These are phyloP conservation scores for Toxotes jaculatrix DNA, from an alignment of 2,113 vertebrate species.

Conservation along the genomic window DNA sequence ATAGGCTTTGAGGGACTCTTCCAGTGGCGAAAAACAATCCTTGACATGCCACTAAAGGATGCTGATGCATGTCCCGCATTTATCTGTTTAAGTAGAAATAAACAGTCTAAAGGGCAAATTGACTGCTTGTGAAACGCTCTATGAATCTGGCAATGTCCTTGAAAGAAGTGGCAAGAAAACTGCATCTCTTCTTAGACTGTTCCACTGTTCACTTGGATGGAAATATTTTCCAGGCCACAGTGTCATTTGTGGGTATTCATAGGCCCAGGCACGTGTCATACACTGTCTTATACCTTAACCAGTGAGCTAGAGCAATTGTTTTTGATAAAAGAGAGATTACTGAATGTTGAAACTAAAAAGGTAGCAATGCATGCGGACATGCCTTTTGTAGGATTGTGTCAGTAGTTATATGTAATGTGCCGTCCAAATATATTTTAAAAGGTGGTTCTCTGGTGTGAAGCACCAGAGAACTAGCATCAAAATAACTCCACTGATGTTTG, in stretches of 20 bases:
- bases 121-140: background rate
- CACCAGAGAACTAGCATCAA: conserved; percentile 50
- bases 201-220: too few species aligned
- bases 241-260: conserved; percentile 14
- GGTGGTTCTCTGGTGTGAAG: conserved; percentile 24
- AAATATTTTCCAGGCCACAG: background rate
- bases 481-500: conserved; percentile 59
- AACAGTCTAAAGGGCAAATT: background rate
- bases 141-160: background rate
- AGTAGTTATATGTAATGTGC: background rate
- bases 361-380: background rate
- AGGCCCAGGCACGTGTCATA: background rate
- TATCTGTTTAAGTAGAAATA: background rate
- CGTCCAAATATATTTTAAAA: conserved; percentile 30
- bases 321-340: background rate
- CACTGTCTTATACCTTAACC: background rate
- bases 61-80: too few species aligned
- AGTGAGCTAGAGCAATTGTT: background rate
- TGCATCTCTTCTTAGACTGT: background rate
- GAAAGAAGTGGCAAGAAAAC: background rate
- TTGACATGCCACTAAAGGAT: too few species aligned
- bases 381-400: conserved; percentile 11
- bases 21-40: too few species aligned
- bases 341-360: background rate
- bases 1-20: too few species aligned